These are phyloP conservation scores for Orycteropus afer DNA, from an alignment of 2,113 vertebrate genomes.

Conservation along the genomic window DNA sequence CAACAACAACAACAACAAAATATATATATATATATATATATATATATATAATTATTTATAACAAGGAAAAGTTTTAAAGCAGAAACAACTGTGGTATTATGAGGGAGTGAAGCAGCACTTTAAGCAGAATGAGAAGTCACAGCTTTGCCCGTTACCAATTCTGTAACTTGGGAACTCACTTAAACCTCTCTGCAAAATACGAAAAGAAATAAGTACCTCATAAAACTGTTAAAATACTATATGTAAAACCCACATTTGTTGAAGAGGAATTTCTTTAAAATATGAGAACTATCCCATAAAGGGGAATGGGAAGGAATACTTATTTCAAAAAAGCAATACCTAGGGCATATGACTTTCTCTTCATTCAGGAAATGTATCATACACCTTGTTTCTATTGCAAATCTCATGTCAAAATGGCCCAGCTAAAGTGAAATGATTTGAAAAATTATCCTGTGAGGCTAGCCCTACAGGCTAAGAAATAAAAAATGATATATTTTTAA, in stretches of 20 bases:
- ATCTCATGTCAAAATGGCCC: background rate
- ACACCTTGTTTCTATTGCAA: background rate
- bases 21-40: no score
- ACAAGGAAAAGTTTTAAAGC: background rate
- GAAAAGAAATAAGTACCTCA: background rate
- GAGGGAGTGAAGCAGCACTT: background rate
- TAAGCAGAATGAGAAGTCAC: background rate
- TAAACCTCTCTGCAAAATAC: background rate
- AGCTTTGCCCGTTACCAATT: background rate
- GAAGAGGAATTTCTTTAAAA: slow-evolving; percentile 29
- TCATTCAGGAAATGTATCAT: background rate
- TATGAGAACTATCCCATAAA: background rate
- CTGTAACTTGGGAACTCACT: background rate
- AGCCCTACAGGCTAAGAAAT: background rate
- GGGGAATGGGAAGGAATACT: background rate
- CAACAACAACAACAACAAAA: no score
- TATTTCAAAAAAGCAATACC: slow-evolving; percentile 20
- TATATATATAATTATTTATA: no score
- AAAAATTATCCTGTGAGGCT: background rate
- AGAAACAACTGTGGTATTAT: background rate
- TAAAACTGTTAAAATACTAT: background rate
- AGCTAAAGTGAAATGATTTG: slow-evolving; percentile 15
- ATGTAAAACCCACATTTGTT: background rate
- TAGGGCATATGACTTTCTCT: background rate
- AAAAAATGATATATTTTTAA: background rate